Conservation (phyloP, 1,140 invertebrate genomes). For the Diprion similis region DNA sequence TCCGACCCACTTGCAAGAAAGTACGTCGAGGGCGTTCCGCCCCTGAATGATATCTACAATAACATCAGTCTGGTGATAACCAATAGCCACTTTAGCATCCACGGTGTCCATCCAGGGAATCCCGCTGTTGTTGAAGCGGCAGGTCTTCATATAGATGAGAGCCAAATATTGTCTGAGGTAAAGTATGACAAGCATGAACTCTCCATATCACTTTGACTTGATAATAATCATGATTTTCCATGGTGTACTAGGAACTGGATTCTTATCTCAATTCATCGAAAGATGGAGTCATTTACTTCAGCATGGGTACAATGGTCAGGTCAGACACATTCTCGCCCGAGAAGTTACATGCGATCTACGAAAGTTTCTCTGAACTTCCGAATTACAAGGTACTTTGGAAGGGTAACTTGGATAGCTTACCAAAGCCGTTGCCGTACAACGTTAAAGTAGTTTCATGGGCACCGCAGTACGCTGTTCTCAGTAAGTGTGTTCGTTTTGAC, state of each 20-base stretch:
- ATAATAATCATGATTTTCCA: neutral
- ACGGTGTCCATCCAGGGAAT: constrained; percentile 45
- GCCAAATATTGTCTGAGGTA: neutral
- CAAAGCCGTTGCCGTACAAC: constrained; percentile 63
- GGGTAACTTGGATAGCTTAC: constrained; percentile 34
- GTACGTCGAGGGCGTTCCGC: constrained; percentile 65
- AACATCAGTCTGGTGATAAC: constrained; percentile 49
- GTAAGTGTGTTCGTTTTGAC: constrained; percentile 44
- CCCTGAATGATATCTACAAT: constrained; percentile 63
- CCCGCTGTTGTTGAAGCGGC: constrained; percentile 56
- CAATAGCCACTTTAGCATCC: constrained; percentile 55
- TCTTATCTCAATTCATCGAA: constrained; percentile 71
- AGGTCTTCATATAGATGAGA: constrained; percentile 52
- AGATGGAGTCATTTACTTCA: constrained; percentile 75
- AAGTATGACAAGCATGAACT: neutral
- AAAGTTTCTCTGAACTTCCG: constrained; percentile 39
- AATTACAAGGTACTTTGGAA: constrained; percentile 45
- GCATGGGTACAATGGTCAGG: constrained; percentile 75
- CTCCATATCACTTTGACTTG: neutral
- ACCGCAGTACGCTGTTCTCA: constrained; percentile 69
- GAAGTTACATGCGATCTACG: constrained; percentile 35
- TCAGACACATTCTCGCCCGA: constrained; percentile 60
- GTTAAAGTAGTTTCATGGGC: constrained; percentile 68
- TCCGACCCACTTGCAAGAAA: constrained; percentile 38
- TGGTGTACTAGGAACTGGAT: constrained; percentile 65